Conservation (phyloP, 2,113 vertebrate genomes). For the Natator depressus region DNA sequence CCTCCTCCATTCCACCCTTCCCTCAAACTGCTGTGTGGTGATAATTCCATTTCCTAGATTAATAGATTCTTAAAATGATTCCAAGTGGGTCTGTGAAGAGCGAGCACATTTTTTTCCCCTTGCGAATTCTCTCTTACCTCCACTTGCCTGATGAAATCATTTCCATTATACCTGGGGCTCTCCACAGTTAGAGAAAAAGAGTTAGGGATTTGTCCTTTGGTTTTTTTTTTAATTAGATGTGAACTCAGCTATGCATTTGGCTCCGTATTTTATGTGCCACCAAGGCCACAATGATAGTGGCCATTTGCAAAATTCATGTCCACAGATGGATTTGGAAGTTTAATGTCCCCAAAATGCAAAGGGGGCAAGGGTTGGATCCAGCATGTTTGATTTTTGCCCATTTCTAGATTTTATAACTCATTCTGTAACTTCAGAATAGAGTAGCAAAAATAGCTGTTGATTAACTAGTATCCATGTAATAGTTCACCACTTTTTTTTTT, state of each 20-base stretch:
- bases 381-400: not conserved
- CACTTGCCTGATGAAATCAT: not conserved
- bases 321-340: not conserved
- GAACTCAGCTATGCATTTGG: not conserved
- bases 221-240: not conserved
- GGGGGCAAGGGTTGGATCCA: not conserved
- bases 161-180: not conserved
- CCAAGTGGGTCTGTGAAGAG: not conserved
- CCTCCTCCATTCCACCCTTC: not conserved
- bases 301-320: not conserved
- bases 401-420: not conserved
- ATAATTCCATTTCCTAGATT: not conserved
- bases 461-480: not conserved
- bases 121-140: not conserved
- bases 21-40: not conserved
- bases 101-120: not conserved
- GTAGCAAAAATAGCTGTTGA: not conserved
- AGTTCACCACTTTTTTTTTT: not conserved
- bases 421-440: not conserved
- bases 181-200: not conserved
- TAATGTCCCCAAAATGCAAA: not conserved
- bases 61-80: not conserved
- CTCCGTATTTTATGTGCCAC: not conserved
- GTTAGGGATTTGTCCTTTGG: not conserved
- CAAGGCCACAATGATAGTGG: not conserved